phyloP scores from a whole-genome alignment of 2,113 vertebrate genomes.

The Mustelus asterias region DNA sequence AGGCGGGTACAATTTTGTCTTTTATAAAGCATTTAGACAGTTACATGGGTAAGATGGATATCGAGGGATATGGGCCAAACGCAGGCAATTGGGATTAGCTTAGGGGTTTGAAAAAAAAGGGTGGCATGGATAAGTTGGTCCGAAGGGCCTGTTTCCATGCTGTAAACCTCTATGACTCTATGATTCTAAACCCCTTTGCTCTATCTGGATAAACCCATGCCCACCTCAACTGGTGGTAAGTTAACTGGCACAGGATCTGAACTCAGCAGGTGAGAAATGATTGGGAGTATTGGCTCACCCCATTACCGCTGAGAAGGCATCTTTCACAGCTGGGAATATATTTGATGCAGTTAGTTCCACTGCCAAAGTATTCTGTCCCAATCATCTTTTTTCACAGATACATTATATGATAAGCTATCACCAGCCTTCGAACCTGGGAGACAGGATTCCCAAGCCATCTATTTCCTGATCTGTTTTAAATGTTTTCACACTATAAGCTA shows the following conservation, averaged over 20 bases:
- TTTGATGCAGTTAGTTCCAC: neutral
- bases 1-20: no score
- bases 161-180: no score
- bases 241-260: neutral
- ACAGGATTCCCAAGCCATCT: neutral
- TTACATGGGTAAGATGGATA: no score
- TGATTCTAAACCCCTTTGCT: neutral
- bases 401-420: neutral
- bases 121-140: no score
- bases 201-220: neutral
- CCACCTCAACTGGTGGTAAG: neutral
- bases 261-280: neutral
- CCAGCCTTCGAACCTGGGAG: neutral
- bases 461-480: neutral
- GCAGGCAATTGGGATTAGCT: no score
- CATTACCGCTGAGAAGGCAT: neutral
- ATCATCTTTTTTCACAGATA: neutral
- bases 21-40: no score
- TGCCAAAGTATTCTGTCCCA: neutral
- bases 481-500: neutral
- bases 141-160: no score
- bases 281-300: neutral
- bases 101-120: no score
- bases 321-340: neutral
- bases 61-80: no score